Percentiles rank a stretch among this genome's conserved stretches.
Evolutionary conservation across 1,140 invertebrate genomes (phyloP).

Genomic region (Lepeophtheirus salmonis): DNA sequence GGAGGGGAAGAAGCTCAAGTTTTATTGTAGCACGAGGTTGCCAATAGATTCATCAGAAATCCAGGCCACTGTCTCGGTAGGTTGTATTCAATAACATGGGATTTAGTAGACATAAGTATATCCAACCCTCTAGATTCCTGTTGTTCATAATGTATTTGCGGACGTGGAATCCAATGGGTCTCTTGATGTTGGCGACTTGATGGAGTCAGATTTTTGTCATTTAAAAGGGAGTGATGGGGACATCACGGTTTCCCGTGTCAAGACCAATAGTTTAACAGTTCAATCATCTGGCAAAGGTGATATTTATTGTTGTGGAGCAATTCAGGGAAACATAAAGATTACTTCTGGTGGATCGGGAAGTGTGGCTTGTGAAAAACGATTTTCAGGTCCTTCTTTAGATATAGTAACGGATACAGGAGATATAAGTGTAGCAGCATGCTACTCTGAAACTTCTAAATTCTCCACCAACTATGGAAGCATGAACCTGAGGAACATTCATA

Average conservation of each 20-base stretch:
- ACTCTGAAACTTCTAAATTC: conserved; percentile 5
- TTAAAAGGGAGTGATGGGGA: background rate
- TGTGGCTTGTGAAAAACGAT: conserved; percentile 12
- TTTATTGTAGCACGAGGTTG: background rate
- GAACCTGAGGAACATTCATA: conserved; percentile 18
- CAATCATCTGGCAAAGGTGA: background rate
- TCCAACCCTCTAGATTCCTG: background rate
- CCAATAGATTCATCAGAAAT: background rate
- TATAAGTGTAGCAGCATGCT: conserved; percentile 13
- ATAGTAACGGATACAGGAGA: conserved; percentile 12
- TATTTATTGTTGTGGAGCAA: conserved; percentile 1
- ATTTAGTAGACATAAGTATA: too few species aligned
- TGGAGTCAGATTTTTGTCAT: conserved; percentile 10
- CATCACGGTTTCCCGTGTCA: conserved; percentile 2
- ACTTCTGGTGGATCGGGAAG: background rate
- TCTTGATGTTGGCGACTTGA: background rate
- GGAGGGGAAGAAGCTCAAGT: background rate
- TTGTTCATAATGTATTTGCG: conserved; percentile 1
- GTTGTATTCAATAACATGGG: too few species aligned
- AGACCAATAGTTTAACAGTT: conserved; percentile 2
- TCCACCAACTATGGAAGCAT: background rate
- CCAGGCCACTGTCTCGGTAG: background rate
- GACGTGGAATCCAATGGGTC: background rate
- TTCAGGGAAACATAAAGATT: conserved; percentile 11
- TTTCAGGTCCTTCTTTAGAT: conserved; percentile 9